Conservation (phyloP, 2,797 vertebrate genomes). For the Coranthus polyacanthus region DNA sequence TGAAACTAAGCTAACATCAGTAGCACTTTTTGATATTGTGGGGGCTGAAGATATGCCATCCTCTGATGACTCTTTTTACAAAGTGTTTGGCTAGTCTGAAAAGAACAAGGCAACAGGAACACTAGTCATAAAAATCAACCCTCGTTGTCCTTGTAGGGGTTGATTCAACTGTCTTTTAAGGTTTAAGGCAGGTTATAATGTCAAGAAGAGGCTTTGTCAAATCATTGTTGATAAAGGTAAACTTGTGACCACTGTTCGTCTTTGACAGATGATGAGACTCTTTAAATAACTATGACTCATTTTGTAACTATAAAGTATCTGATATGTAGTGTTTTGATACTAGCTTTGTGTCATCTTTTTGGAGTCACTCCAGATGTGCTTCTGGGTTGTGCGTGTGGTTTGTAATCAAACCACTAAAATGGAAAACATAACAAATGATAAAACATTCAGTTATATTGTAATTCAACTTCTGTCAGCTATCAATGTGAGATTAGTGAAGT, state of each 20-base stretch:
- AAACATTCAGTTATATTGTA: background rate
- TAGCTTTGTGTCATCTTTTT: background rate
- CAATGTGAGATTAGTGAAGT: no score
- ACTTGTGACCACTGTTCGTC: slow-evolving; percentile 5
- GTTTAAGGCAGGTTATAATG: no score
- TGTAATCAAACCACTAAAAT: background rate
- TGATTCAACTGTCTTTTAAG: no score
- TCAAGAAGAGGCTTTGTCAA: background rate
- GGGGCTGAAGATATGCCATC: no score
- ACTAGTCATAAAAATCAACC: no score
- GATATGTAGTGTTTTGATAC: background rate
- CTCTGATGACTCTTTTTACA: background rate
- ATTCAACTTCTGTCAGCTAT: no score
- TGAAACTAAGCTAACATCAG: no score
- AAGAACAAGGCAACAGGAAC: no score
- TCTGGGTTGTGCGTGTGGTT: background rate
- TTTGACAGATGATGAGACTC: slow-evolving; percentile 4
- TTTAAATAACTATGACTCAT: background rate
- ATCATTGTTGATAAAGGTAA: no score
- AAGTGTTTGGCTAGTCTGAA: slow-evolving; percentile 11
- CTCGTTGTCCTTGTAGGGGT: no score
- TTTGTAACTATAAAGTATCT: background rate
- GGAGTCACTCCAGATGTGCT: background rate
- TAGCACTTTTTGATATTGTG: no score
- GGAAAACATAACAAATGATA: background rate